phyloP scores from a whole-genome alignment of 2,888 invertebrate genomes.

The Argyresthia albistria region DNA sequence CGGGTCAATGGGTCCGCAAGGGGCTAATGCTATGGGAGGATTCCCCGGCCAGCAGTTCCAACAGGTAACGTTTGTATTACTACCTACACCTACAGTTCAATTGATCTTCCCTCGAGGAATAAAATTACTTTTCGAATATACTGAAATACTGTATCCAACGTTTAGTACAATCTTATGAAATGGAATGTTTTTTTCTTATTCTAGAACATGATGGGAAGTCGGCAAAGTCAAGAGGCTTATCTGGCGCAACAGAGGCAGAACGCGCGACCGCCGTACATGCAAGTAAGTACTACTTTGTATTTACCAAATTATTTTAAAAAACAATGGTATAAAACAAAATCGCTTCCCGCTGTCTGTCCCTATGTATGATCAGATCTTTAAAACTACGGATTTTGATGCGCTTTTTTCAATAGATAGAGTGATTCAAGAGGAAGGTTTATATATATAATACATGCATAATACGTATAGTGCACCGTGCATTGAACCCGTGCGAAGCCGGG shows the following conservation, averaged over 20 bases:
- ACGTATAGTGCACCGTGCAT: too few species aligned
- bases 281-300: slow-evolving; percentile 40
- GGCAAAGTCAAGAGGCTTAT: slow-evolving; percentile 67
- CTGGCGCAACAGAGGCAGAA: slow-evolving; percentile 74
- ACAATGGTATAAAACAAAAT: too few species aligned
- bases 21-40: slow-evolving; percentile 60
- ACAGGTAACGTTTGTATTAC: slow-evolving; percentile 37
- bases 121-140: too few species aligned
- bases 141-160: not conserved
- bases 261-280: slow-evolving; percentile 78
- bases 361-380: too few species aligned
- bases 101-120: too few species aligned
- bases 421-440: too few species aligned
- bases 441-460: too few species aligned
- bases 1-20: slow-evolving; percentile 61
- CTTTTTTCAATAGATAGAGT: too few species aligned
- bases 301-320: too few species aligned
- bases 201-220: slow-evolving; percentile 74
- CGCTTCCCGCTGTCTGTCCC: too few species aligned
- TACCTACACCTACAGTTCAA: not conserved
- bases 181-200: slow-evolving; percentile 23
- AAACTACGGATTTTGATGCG: too few species aligned
- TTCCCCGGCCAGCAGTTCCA: slow-evolving; percentile 70
- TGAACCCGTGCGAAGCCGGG: too few species aligned
- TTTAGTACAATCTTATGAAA: not conserved